Evolutionary conservation across 2,888 invertebrate genomes (phyloP).

Genomic region (Drosophila macrospina): DNA sequence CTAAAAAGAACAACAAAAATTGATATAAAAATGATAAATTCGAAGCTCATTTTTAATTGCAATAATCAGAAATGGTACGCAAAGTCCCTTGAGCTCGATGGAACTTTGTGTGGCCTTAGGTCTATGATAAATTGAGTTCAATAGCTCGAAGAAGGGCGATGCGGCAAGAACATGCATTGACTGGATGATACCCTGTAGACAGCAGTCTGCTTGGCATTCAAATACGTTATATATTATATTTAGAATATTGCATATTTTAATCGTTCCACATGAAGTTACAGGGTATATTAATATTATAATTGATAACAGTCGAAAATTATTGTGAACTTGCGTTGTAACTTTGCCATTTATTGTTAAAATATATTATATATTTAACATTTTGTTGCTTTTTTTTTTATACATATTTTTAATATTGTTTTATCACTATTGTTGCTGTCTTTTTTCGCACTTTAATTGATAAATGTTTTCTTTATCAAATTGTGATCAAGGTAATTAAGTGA

Average conservation of each 20-base stretch:
- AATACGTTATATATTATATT: too few species aligned
- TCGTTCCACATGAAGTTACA: background rate
- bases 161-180: background rate
- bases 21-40: conserved; percentile 15
- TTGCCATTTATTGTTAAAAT: conserved; percentile 31
- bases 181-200: conserved; percentile 3
- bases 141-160: conserved; percentile 14
- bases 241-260: background rate
- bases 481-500: conserved; percentile 75
- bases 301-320: conserved; percentile 19
- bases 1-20: conserved; percentile 1
- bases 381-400: background rate
- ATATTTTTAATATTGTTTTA: conserved; percentile 21
- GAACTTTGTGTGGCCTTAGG: conserved; percentile 52
- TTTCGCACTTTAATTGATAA: conserved; percentile 80
- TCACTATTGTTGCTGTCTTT: conserved; percentile 26
- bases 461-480: conserved; percentile 68
- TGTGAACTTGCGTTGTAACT: conserved; percentile 38
- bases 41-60: conserved; percentile 68
- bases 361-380: background rate
- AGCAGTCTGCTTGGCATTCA: too few species aligned
- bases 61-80: conserved; percentile 66
- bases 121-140: conserved; percentile 65
- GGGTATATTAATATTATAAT: conserved; percentile 34
- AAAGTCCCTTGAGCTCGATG: conserved; percentile 58